Evolutionary conservation across 2,113 vertebrate species (phyloP).

Genomic region (Serinus canaria): DNA sequence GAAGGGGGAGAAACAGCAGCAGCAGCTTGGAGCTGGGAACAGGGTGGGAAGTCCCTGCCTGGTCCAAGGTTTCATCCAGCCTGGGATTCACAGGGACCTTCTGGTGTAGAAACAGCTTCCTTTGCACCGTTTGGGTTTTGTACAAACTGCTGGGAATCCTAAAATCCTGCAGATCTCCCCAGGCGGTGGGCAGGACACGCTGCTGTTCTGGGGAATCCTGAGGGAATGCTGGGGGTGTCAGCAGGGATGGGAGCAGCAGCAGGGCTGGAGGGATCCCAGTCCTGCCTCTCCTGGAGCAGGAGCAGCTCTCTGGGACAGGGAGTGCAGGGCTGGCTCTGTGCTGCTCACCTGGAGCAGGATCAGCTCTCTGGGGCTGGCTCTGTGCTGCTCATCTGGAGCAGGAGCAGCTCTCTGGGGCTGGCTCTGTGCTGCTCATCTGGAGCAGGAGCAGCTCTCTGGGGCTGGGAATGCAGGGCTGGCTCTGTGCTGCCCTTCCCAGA

Average conservation of each 20-base stretch:
- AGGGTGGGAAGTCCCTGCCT: neutral
- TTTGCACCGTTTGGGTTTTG: neutral
- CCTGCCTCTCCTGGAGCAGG: neutral
- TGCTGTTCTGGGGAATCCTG: neutral
- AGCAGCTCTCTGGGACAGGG: too few species aligned
- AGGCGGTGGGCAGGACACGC: neutral
- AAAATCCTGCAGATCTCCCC: neutral
- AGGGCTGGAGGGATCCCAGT: neutral
- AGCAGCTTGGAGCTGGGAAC: neutral
- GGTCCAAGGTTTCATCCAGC: accelerated
- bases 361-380: neutral
- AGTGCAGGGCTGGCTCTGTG: neutral
- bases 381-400: neutral
- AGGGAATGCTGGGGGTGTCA: neutral
- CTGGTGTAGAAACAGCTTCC: neutral
- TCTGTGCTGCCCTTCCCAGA: neutral
- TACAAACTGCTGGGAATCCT: neutral
- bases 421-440: too few species aligned
- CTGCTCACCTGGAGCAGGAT: too few species aligned
- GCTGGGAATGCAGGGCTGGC: neutral
- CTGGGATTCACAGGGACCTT: neutral
- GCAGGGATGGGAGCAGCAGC: accelerated
- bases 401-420: too few species aligned
- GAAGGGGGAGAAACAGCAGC: neutral
- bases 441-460: too few species aligned